Evolutionary conservation across 2,113 vertebrate species (phyloP), one percentile per base, ranked within the genome.

Genomic region (Cnemophilus loriae): DNA sequence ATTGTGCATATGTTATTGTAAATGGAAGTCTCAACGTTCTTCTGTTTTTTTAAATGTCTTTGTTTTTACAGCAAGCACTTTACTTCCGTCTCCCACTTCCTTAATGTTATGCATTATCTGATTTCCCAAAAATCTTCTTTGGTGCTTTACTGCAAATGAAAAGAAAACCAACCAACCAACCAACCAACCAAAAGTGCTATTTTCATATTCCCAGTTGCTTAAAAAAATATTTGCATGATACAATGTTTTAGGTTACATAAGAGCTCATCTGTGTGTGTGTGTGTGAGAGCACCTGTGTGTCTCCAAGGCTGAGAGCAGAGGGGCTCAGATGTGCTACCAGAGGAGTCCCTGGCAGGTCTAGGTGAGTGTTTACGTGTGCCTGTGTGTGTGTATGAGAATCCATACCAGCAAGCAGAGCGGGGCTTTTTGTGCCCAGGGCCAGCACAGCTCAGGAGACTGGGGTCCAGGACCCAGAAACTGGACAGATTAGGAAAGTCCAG

Each of bases 381-480:
- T 41, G 39, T 64, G 6, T 19, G 11, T 26, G 13, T 1, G 3
- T 20, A 18, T 28, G 52, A 19, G 8, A n/a, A 37, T 30, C n/a
- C 11, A 7, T 8, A 56, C 3, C 18, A 78, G 41, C n/a, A 63
- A 42, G 6, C 39, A 56, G 15, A 55, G 27, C 4, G 7, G 26
- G 10, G 11, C 2, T 35, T 64, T 12, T 6, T 12, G 35, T 10
- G 7, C 5, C 28, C 19, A 23, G 22, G 44, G 24, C 8, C 32
- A 74, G 16, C 13, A 60, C 7, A 55, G 3, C 20, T 60, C 0
- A 0, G 30, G 30, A 78, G 3, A 65, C 13, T 47, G 56, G 3
- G 2, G 2, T 74, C 17, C 20, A 50, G 44, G 8, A 60, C 3
- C 5, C 30, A 50, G 30, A 3, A 88, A 37, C 15, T 26, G 26